phyloP scores from a whole-genome alignment of 2,113 vertebrate species.

The Mus spicilegus region DNA sequence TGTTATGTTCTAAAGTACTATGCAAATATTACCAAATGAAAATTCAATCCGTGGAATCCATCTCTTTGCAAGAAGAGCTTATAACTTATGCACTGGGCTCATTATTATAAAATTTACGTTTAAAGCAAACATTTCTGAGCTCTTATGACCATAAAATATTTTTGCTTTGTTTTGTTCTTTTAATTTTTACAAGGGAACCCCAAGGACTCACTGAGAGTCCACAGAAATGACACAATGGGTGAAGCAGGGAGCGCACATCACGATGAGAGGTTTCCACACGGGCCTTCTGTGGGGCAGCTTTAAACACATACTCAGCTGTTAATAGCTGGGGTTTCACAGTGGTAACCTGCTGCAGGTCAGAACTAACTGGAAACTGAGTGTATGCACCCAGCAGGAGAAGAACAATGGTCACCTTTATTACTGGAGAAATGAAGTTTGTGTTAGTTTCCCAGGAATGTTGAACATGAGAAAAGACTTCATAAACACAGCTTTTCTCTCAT shows the following conservation, averaged over 20 bases:
- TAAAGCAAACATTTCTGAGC: conserved; percentile 47
- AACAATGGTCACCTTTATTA: conserved; percentile 49
- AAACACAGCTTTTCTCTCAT: conserved; percentile 50
- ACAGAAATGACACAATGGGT: background rate
- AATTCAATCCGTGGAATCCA: background rate
- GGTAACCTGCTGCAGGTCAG: conserved; percentile 8
- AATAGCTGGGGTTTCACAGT: background rate
- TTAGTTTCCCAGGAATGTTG: conserved; percentile 58
- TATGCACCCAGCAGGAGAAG: conserved; percentile 43
- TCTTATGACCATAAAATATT: background rate
- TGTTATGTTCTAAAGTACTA: background rate
- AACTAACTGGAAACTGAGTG: background rate
- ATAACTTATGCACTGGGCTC: background rate
- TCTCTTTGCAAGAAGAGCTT: conserved; percentile 52
- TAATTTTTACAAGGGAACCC: background rate
- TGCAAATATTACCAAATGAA: conserved; percentile 22
- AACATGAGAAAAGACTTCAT: conserved; percentile 4
- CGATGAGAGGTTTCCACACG: conserved; percentile 17
- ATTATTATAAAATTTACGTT: conserved; percentile 12
- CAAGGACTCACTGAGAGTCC: conserved; percentile 31
- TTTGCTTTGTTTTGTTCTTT: background rate
- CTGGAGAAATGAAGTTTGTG: conserved; percentile 46
- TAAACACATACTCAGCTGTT: conserved; percentile 13
- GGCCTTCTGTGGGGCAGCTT: background rate
- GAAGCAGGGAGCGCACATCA: conserved; percentile 12